Evolutionary conservation across 2,113 vertebrate species (phyloP).

Genomic region (Percopsis transmontana): DNA sequence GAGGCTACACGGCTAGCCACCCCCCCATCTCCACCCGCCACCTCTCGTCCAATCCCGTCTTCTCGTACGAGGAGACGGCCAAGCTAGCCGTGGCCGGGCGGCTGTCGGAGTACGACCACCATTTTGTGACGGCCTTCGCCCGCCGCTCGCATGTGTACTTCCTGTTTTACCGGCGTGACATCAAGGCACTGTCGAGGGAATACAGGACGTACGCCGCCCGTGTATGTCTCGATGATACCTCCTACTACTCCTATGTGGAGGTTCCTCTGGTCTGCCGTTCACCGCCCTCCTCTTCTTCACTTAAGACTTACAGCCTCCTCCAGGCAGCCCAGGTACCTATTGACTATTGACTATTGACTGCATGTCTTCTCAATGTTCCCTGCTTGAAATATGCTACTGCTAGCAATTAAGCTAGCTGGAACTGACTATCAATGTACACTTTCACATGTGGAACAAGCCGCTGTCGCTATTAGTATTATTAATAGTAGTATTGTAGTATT

Average conservation of each 20-base stretch:
- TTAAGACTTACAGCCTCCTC: conserved; percentile 82
- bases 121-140: conserved; percentile 88
- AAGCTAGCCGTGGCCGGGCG: conserved; percentile 90
- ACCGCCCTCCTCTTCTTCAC: conserved; percentile 15
- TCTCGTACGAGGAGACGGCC: conserved; percentile 96
- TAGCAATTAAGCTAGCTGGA: too few species aligned
- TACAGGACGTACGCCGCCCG: conserved; percentile 91
- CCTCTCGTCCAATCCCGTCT: conserved; percentile 85
- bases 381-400: too few species aligned
- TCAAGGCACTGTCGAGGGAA: conserved; percentile 85
- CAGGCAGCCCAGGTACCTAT: conserved; percentile 83
- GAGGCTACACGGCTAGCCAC: conserved; percentile 93
- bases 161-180: conserved; percentile 91
- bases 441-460: too few species aligned
- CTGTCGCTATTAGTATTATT: too few species aligned
- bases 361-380: too few species aligned
- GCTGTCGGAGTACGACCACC: conserved; percentile 94
- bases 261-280: conserved; percentile 85
- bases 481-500: too few species aligned
- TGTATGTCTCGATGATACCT: conserved; percentile 89
- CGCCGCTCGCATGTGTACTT: conserved; percentile 85
- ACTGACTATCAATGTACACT: too few species aligned
- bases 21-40: conserved; percentile 94
- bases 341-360: too few species aligned
- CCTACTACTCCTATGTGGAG: conserved; percentile 97